These are phyloP conservation scores for Cyprinodon tularosa DNA, from an alignment of 2,113 vertebrate genomes.

Conservation along the genomic window DNA sequence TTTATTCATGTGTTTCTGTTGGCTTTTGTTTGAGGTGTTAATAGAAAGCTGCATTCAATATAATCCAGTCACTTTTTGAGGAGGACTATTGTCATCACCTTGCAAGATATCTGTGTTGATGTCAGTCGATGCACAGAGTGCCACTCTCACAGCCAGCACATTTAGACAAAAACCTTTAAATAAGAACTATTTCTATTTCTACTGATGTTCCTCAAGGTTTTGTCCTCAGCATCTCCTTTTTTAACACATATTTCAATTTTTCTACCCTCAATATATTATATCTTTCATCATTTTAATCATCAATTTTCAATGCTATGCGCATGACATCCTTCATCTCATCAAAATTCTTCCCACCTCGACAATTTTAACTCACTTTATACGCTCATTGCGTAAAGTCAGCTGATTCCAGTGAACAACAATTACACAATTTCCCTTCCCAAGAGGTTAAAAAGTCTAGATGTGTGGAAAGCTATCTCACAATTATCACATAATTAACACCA, in stretches of 20 bases:
- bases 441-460: neutral
- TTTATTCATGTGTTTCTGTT: neutral
- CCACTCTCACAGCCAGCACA: neutral
- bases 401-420: neutral
- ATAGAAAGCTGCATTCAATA: constrained; percentile 36
- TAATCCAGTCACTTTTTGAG: constrained; percentile 2
- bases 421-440: neutral
- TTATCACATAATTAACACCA: neutral
- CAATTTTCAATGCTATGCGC: neutral
- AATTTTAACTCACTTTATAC: neutral
- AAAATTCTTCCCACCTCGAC: neutral
- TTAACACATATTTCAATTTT: neutral
- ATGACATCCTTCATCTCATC: neutral
- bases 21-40: constrained; percentile 54
- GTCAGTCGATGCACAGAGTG: neutral
- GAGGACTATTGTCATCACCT: neutral
- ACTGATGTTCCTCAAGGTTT: neutral
- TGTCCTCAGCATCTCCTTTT: neutral
- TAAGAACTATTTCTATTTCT: neutral
- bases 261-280: neutral
- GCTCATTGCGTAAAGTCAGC: neutral
- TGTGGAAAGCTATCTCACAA: neutral
- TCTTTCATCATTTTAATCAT: neutral
- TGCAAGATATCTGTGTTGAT: constrained; percentile 1
- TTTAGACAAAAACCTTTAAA: neutral